Evolutionary conservation across 2,797 vertebrate genomes (phyloP).

Genomic region (Melanotaenia pygmaea): DNA sequence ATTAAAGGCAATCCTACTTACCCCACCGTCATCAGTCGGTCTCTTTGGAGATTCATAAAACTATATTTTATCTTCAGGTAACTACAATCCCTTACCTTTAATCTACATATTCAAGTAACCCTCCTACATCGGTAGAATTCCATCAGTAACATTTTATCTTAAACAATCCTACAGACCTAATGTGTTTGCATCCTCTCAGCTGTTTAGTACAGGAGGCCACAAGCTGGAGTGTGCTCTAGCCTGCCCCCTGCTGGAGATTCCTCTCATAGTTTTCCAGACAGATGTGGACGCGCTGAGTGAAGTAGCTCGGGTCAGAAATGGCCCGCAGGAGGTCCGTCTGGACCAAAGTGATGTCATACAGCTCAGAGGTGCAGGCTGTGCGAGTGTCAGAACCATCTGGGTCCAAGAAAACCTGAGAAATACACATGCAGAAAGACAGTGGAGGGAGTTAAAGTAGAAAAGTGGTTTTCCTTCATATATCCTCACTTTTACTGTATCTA

Average conservation of each 20-base stretch:
- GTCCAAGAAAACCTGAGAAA: slow-evolving; percentile 79
- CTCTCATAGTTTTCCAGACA: slow-evolving; percentile 88
- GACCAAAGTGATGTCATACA: slow-evolving; percentile 87
- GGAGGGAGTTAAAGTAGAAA: not conserved
- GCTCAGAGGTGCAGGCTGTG: slow-evolving; percentile 79
- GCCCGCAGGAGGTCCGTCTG: slow-evolving; percentile 90
- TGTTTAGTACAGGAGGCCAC: not conserved
- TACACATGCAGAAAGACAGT: too few species aligned
- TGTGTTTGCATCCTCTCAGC: not conserved
- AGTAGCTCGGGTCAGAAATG: slow-evolving; percentile 87
- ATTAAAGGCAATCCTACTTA: not conserved
- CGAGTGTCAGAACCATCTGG: slow-evolving; percentile 68
- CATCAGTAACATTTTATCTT: not conserved
- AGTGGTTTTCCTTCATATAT: too few species aligned
- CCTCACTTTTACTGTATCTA: too few species aligned
- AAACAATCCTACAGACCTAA: not conserved
- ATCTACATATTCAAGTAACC: not conserved
- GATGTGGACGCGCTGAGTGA: slow-evolving; percentile 80
- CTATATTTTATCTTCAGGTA: not conserved
- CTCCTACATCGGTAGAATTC: not conserved
- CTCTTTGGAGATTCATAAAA: not conserved
- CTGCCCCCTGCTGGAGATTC: slow-evolving; percentile 79
- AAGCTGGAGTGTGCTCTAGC: slow-evolving; percentile 28
- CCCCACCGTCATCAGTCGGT: slow-evolving; percentile 2
- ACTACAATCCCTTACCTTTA: not conserved